phyloP scores from a whole-genome alignment of 1,140 invertebrate species.

The Pseudomyrmex concolor region DNA sequence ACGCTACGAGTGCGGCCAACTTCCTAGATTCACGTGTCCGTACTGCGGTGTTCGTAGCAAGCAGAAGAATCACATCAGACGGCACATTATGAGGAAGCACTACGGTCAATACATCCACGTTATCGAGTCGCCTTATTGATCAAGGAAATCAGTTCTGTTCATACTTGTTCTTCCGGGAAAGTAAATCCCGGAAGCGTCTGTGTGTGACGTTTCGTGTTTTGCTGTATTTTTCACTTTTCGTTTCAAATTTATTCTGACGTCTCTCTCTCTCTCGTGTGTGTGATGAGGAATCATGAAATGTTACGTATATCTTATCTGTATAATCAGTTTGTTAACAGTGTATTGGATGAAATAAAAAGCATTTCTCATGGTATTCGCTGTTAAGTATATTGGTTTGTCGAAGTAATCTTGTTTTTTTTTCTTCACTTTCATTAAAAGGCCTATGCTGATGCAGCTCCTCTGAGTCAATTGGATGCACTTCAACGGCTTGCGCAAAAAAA shows the following conservation, averaged over 20 bases:
- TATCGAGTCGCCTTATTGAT: conserved; percentile 76
- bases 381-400: neutral
- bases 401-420: conserved; percentile 24
- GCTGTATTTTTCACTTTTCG: neutral
- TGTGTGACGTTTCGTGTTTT: neutral
- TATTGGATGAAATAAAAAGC: conserved; percentile 60
- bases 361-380: conserved; percentile 36
- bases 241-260: neutral
- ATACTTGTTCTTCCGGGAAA: too few species aligned
- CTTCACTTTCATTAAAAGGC: conserved; percentile 2
- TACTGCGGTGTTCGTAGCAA: conserved; percentile 87
- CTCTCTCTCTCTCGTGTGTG: too few species aligned
- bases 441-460: neutral
- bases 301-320: conserved; percentile 8
- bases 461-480: neutral
- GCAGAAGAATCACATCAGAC: conserved; percentile 86
- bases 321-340: conserved; percentile 38
- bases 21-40: conserved; percentile 86
- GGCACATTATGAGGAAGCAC: conserved; percentile 83
- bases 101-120: conserved; percentile 82
- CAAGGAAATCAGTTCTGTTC: too few species aligned
- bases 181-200: too few species aligned
- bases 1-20: conserved; percentile 88
- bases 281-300: too few species aligned
- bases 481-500: neutral